phyloP scores from a whole-genome alignment of 2,113 vertebrate genomes.

The Anoplopoma fimbria region DNA sequence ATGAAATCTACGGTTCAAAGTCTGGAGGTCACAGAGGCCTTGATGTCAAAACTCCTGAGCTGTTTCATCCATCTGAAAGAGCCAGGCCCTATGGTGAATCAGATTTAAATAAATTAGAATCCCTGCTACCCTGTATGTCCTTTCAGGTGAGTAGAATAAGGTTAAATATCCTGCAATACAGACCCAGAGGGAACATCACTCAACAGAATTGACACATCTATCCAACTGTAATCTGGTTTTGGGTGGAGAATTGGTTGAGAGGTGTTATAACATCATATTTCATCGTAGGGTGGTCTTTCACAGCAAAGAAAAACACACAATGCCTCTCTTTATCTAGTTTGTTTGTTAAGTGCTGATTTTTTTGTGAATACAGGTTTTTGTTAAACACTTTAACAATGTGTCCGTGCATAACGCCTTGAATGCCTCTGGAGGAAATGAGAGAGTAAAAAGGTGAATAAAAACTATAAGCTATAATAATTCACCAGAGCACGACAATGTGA shows the following conservation, averaged over 20 bases:
- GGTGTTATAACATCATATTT: constrained; percentile 37
- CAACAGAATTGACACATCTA: constrained; percentile 30
- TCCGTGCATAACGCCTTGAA: neutral
- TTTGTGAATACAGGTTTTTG: neutral
- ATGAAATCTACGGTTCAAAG: constrained; percentile 16
- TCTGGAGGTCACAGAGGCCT: constrained; percentile 50
- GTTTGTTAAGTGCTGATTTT: neutral
- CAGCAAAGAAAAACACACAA: neutral
- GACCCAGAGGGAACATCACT: constrained; percentile 28
- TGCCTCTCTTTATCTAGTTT: neutral
- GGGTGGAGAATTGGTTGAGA: constrained; percentile 40
- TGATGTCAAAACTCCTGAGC: constrained; percentile 42
- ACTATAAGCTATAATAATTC: constrained; percentile 10
- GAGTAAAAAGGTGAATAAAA: constrained; percentile 31
- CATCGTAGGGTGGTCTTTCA: neutral
- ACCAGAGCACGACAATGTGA: constrained; percentile 1
- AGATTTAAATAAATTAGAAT: constrained; percentile 67
- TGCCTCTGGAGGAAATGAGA: no score
- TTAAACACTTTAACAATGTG: neutral
- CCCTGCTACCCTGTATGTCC: constrained; percentile 17
- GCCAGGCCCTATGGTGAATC: constrained; percentile 24
- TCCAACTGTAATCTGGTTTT: constrained; percentile 44
- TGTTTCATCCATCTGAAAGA: constrained; percentile 55
- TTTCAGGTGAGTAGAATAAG: constrained; percentile 52
- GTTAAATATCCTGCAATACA: constrained; percentile 39